Evolutionary conservation across 2,797 vertebrate species (phyloP).

Genomic region (Danio jaintianensis): DNA sequence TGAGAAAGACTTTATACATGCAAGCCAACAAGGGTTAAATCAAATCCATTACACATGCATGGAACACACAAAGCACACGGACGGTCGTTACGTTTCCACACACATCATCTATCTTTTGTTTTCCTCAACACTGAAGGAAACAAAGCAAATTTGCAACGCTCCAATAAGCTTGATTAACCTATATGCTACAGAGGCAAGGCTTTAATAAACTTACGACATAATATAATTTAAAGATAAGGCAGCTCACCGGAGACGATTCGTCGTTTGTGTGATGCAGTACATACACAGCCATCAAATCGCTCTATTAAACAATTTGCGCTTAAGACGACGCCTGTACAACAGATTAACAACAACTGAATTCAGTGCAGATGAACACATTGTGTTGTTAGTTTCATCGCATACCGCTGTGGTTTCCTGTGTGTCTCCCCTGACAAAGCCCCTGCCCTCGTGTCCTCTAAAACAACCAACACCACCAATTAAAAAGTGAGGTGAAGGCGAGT

Average conservation of each 20-base stretch:
- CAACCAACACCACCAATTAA: conserved; percentile 43
- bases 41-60: conserved; percentile 44
- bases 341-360: conserved; percentile 39
- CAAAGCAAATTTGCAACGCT: conserved; percentile 48
- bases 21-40: conserved; percentile 19
- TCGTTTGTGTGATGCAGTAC: conserved; percentile 41
- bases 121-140: conserved; percentile 39
- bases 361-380: conserved; percentile 30
- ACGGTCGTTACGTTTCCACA: conserved; percentile 33
- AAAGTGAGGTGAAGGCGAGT: conserved; percentile 39
- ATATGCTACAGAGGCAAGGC: conserved; percentile 54
- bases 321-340: conserved; percentile 35
- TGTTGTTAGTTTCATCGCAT: conserved; percentile 35
- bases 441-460: conserved; percentile 41
- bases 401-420: conserved; percentile 32
- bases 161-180: conserved; percentile 61
- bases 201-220: conserved; percentile 59
- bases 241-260: conserved; percentile 50
- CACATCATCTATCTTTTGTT: conserved; percentile 30
- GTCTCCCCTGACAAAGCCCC: conserved; percentile 39
- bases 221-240: conserved; percentile 62
- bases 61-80: conserved; percentile 31
- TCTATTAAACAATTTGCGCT: conserved; percentile 41
- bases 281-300: conserved; percentile 58
- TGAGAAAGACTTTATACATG: conserved; percentile 12